Evolutionary conservation across 1,140 invertebrate species (phyloP).

Genomic region (Lasaia peninsularis): DNA sequence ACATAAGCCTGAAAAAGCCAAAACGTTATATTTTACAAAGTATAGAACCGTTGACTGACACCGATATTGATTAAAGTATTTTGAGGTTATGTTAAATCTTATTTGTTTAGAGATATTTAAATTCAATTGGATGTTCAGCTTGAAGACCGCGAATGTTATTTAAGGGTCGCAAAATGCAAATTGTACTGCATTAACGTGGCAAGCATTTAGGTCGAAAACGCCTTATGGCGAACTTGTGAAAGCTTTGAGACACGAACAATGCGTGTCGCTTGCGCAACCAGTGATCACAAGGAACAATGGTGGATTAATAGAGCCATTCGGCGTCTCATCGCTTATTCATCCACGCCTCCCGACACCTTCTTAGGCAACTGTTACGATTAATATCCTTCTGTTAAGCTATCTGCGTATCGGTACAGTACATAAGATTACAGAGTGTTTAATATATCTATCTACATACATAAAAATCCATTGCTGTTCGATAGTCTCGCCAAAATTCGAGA

Average conservation of each 20-base stretch:
- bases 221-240: constrained; percentile 45
- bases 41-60: no score
- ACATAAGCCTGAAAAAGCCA: no score
- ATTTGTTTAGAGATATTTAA: no score
- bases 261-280: constrained; percentile 64
- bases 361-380: constrained; percentile 56
- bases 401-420: neutral
- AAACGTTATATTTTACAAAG: no score
- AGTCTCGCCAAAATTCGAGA: no score
- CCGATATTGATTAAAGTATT: no score
- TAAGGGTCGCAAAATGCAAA: constrained; percentile 44
- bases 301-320: constrained; percentile 74
- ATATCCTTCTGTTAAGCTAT: constrained; percentile 46
- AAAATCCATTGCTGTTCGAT: no score
- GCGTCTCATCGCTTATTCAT: constrained; percentile 73
- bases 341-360: constrained; percentile 68
- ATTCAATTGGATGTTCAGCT: no score
- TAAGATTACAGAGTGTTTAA: neutral
- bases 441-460: no score
- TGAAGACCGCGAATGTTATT: constrained; percentile 7
- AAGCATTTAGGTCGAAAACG: constrained; percentile 54
- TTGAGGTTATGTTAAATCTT: no score
- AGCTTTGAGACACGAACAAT: constrained; percentile 63
- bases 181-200: constrained; percentile 48
- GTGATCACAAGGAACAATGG: constrained; percentile 64